Conservation (phyloP, 2,888 invertebrate genomes). For the Caradrina kadenii region DNA sequence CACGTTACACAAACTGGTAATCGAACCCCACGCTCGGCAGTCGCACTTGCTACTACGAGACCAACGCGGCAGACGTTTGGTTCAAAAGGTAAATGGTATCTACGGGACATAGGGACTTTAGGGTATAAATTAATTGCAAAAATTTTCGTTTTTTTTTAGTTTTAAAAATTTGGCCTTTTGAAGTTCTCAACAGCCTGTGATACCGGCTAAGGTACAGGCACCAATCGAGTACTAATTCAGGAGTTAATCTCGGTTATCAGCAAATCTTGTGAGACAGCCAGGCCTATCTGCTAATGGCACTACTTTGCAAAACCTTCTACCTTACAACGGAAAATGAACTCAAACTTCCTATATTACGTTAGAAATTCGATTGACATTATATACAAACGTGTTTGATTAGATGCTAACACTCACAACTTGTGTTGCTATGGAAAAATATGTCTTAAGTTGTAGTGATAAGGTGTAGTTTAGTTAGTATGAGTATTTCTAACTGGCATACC, state of each 20-base stretch:
- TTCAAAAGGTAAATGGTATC: no score
- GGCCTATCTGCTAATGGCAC: slow-evolving; percentile 78
- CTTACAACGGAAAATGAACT: slow-evolving; percentile 58
- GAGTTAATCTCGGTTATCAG: slow-evolving; percentile 74
- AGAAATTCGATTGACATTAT: slow-evolving; percentile 54
- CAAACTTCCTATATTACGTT: slow-evolving; percentile 47
- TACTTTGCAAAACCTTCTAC: slow-evolving; percentile 74
- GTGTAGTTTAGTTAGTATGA: slow-evolving; percentile 57
- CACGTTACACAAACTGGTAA: no score
- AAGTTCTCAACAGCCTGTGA: no score
- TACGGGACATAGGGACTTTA: no score
- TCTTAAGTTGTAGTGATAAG: slow-evolving; percentile 53
- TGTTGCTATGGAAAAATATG: slow-evolving; percentile 40
- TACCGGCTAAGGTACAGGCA: no score
- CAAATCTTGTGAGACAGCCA: slow-evolving; percentile 78
- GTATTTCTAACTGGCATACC: slow-evolving; percentile 73
- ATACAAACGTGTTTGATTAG: slow-evolving; percentile 82
- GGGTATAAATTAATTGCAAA: no score
- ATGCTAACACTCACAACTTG: slow-evolving; percentile 71
- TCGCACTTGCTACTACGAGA: no score
- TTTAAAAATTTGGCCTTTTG: no score
- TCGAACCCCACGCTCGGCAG: no score
- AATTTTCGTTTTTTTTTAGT: no score
- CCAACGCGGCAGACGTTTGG: no score
- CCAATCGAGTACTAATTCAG: slow-evolving; percentile 43